Evolutionary conservation across 2,113 vertebrate species (phyloP).

Genomic region (Fulica atra): DNA sequence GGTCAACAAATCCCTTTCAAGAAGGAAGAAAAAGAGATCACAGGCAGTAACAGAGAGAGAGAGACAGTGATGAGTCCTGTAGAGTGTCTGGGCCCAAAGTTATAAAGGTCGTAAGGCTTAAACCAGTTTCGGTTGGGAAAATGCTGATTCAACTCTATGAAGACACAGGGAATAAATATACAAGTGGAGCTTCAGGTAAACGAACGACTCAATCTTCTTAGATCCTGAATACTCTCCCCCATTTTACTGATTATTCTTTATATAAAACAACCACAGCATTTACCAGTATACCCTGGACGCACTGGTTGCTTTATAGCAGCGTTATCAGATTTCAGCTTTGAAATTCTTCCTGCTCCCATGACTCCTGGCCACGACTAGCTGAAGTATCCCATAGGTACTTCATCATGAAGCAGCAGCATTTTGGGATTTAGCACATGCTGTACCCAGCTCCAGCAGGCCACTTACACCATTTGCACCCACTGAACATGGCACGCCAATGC

Average conservation of each 20-base stretch:
- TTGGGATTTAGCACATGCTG: not conserved
- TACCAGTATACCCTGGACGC: not conserved
- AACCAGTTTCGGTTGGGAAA: not conserved
- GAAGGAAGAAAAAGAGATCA: not conserved
- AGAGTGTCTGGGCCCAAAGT: not conserved
- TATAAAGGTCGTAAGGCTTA: not conserved
- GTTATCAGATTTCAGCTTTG: not conserved
- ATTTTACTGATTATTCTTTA: rapidly evolving
- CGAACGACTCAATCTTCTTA: not conserved
- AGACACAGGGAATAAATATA: not conserved
- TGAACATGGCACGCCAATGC: not conserved
- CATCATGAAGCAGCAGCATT: not conserved
- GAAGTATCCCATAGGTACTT: not conserved
- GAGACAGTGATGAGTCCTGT: not conserved
- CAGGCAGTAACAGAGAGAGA: not conserved
- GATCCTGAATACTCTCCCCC: not conserved
- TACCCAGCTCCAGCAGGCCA: not conserved
- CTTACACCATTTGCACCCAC: not conserved
- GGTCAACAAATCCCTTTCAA: not conserved
- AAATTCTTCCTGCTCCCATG: not conserved
- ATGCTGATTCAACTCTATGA: not conserved
- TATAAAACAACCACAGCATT: not conserved
- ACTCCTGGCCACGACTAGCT: not conserved
- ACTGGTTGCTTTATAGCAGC: not conserved
- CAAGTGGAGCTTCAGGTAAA: not conserved